Percentiles rank a stretch among this genome's conserved stretches.
These are phyloP conservation scores for Tinea trinotella DNA, from an alignment of 2,888 invertebrate genomes.

Conservation along the genomic window DNA sequence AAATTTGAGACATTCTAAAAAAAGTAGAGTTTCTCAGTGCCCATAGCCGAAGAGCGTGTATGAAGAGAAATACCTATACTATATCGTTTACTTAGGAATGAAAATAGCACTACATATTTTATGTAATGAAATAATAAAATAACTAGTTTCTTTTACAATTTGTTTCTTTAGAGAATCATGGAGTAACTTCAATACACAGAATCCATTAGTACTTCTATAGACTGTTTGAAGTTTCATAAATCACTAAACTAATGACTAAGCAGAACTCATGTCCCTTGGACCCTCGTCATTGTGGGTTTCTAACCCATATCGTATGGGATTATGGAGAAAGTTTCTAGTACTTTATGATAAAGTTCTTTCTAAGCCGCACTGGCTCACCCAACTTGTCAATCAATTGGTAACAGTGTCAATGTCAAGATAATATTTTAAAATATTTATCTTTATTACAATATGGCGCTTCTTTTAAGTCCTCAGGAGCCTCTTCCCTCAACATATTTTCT, in stretches of 20 bases:
- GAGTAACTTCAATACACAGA: constrained; percentile 5
- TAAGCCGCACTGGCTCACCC: neutral
- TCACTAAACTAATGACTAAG: constrained; percentile 17
- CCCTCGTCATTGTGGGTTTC: constrained; percentile 13
- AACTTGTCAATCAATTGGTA: constrained; percentile 5
- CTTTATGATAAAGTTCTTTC: neutral
- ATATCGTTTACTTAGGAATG: too few relatives aligned
- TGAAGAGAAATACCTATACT: too few relatives aligned
- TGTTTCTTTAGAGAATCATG: neutral
- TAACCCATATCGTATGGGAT: constrained; percentile 15
- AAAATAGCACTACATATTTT: too few relatives aligned
- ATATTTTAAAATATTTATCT: too few relatives aligned
- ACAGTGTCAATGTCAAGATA: constrained; percentile 2
- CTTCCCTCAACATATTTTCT: too few relatives aligned
- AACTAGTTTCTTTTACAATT: too few relatives aligned
- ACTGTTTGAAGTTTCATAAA: constrained; percentile 12
- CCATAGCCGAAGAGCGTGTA: too few relatives aligned
- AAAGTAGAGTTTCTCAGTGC: too few relatives aligned
- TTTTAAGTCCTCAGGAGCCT: too few relatives aligned
- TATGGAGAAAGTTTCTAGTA: constrained; percentile 7
- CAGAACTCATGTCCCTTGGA: constrained; percentile 14
- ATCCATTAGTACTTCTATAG: constrained; percentile 18
- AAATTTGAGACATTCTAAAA: too few relatives aligned
- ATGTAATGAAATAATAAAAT: too few relatives aligned
- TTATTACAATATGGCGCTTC: too few relatives aligned